phyloP scores from a whole-genome alignment of 1,140 invertebrate genomes.

The Globodera ellingtonae region DNA sequence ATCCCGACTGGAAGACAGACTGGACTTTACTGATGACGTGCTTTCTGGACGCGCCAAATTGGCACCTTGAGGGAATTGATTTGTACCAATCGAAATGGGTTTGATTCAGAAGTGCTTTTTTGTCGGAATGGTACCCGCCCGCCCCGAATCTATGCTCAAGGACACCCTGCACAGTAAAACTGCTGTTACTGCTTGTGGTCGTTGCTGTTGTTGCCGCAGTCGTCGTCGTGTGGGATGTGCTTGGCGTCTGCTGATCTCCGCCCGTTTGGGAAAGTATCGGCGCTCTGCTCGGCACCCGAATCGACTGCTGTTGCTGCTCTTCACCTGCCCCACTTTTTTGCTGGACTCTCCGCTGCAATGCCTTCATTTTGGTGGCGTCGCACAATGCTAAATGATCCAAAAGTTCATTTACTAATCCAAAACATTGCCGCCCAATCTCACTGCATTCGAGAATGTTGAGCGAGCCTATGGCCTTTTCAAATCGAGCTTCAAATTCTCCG shows the following conservation, averaged over 20 bases:
- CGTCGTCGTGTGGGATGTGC: neutral
- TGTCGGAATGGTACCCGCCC: neutral
- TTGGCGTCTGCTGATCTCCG: neutral
- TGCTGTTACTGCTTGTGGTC: conserved; percentile 9
- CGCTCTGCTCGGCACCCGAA: conserved; percentile 17
- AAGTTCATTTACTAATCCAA: neutral
- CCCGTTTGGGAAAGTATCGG: conserved; percentile 3
- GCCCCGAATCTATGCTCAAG: neutral
- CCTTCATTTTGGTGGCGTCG: conserved; percentile 29
- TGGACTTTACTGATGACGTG: conserved; percentile 3
- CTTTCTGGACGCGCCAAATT: neutral
- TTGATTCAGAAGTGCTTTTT: too few relatives aligned
- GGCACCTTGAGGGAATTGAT: neutral
- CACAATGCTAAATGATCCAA: conserved; percentile 26
- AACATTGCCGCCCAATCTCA: conserved; percentile 19
- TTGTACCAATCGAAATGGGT: neutral
- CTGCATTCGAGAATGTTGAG: conserved; percentile 41
- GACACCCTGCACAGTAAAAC: neutral
- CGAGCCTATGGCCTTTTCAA: conserved; percentile 42
- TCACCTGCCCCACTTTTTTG: neutral
- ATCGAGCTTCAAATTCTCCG: conserved; percentile 33
- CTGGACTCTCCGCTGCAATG: conserved; percentile 23
- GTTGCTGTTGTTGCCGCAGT: neutral
- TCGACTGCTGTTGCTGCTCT: conserved; percentile 22
- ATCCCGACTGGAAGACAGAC: neutral